phyloP scores from a whole-genome alignment of 2,113 vertebrate species.

The Bambusicola thoracicus region DNA sequence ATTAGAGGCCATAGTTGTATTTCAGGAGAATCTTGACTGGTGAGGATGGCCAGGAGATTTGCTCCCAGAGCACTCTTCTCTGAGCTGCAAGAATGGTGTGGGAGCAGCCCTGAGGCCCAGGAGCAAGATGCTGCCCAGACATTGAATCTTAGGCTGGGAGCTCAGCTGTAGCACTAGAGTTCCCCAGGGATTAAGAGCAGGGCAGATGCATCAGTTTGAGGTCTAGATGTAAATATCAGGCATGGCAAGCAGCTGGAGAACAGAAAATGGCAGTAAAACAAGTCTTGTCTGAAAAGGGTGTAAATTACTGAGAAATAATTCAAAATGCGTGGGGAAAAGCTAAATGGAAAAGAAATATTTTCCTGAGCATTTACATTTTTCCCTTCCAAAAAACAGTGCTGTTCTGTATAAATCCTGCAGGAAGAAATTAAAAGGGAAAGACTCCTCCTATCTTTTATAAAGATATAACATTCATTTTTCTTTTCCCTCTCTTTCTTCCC shows the following conservation, averaged over 20 bases:
- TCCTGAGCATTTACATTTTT: background rate
- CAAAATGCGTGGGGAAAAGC: background rate
- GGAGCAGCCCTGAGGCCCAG: background rate
- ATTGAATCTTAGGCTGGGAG: background rate
- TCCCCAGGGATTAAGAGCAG: background rate
- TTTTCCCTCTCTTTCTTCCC: too few relatives aligned
- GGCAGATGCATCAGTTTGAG: background rate
- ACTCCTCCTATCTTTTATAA: background rate
- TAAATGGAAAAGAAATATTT: constrained; percentile 1
- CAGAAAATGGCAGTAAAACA: background rate
- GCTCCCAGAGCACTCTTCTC: background rate
- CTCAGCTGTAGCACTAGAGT: background rate
- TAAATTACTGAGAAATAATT: background rate
- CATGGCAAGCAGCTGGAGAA: constrained; percentile 19
- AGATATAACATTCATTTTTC: background rate
- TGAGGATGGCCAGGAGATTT: background rate
- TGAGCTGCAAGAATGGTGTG: background rate
- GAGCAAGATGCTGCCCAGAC: background rate
- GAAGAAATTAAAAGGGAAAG: background rate
- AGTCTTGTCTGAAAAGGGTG: background rate
- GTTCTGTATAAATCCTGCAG: background rate
- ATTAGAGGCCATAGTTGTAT: fast-evolving
- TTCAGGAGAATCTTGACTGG: background rate
- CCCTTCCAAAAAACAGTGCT: background rate
- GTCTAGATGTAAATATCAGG: background rate